Percentiles rank a stretch among this genome's conserved stretches.
These are phyloP conservation scores for Cydia splendana DNA, from an alignment of 1,140 invertebrate species.

Conservation along the genomic window DNA sequence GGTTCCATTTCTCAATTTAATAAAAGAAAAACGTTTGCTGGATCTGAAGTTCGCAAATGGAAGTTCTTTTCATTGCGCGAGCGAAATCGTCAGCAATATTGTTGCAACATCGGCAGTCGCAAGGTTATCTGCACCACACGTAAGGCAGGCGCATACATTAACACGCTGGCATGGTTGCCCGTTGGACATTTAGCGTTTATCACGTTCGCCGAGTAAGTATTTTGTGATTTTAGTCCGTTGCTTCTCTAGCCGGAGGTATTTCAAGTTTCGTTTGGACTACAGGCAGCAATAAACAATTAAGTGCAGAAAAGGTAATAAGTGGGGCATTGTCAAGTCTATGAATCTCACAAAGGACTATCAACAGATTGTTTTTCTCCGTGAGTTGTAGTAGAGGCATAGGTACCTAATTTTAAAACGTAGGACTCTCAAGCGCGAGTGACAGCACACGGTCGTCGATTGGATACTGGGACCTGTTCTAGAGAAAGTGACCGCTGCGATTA, in stretches of 20 bases:
- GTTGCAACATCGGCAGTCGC: conserved; percentile 11
- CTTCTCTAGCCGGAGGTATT: background rate
- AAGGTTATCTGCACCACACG: conserved; percentile 21
- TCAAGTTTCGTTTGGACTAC: background rate
- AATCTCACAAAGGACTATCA: too few relatives aligned
- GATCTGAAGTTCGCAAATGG: background rate
- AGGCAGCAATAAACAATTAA: background rate
- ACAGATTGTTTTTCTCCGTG: too few relatives aligned
- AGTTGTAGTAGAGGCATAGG: too few relatives aligned
- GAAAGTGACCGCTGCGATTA: conserved; percentile 73
- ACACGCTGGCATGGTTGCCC: conserved; percentile 17
- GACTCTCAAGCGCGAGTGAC: background rate
- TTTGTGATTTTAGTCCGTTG: background rate
- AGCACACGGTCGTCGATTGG: conserved; percentile 36
- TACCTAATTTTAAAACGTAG: too few relatives aligned
- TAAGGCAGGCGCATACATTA: conserved; percentile 12
- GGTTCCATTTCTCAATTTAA: background rate
- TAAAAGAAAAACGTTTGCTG: background rate
- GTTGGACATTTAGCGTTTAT: conserved; percentile 18
- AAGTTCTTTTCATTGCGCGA: background rate
- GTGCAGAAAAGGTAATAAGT: too few relatives aligned
- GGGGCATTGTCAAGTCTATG: too few relatives aligned
- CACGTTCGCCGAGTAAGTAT: background rate
- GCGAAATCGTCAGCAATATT: conserved; percentile 14
- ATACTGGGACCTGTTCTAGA: conserved; percentile 67